These are phyloP conservation scores for Dasyornis broadbenti DNA, from an alignment of 2,113 vertebrate species.

Conservation along the genomic window DNA sequence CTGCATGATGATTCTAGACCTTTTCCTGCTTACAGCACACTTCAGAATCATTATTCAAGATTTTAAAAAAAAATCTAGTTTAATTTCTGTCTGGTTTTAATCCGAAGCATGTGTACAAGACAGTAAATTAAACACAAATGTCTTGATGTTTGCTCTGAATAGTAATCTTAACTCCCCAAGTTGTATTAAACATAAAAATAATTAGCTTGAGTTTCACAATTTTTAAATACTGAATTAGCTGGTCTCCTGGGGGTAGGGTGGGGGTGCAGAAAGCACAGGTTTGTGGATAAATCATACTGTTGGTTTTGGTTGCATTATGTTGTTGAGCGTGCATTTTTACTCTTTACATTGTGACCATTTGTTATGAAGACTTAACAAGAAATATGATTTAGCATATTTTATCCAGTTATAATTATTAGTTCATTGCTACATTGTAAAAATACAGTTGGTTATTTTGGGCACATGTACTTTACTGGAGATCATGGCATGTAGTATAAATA, in stretches of 20 bases:
- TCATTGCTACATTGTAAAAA: neutral
- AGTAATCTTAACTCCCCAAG: neutral
- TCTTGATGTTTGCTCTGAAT: neutral
- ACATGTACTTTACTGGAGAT: neutral
- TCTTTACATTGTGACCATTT: neutral
- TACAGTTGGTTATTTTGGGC: neutral
- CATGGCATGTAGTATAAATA: neutral
- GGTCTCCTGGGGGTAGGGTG: fast-evolving
- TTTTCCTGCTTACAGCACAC: neutral
- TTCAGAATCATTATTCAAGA: neutral
- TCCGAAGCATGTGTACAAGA: neutral
- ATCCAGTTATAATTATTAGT: neutral
- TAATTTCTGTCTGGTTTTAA: neutral
- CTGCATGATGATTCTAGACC: neutral
- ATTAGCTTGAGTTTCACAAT: neutral
- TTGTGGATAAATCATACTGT: neutral
- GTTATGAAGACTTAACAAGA: neutral
- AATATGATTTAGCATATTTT: neutral
- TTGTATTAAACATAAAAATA: neutral
- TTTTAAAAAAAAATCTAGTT: neutral
- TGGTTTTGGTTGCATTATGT: neutral
- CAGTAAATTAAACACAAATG: neutral
- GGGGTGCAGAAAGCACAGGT: neutral
- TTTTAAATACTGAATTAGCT: neutral
- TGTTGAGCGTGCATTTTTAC: neutral